Evolutionary conservation across 1,140 invertebrate species (phyloP), one percentile per base, ranked within the genome.

Genomic region (Drosophila trapezifrons): DNA sequence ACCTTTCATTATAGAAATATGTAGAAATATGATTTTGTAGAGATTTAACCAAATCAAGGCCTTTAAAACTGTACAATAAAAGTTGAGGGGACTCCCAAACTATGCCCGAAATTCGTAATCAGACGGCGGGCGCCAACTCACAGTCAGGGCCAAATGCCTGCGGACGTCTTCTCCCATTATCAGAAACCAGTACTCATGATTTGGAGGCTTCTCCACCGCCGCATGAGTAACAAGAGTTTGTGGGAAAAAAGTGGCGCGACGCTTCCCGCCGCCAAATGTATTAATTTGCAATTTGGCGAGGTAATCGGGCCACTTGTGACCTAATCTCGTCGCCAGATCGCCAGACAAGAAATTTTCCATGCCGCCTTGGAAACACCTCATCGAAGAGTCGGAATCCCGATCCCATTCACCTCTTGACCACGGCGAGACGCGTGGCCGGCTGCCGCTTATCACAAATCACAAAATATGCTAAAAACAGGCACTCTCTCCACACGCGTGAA

Each of bases 401-500:
- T 63, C 22, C 69, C 62, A 45, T 58, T 74, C 32, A 79, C 56
- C 64, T 66, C 27, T 52, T 52, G 63, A 46, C 71, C 77, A 71
- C 73, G 49, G 46, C 59, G 67, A 73, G 79, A 82, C 76, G 83
- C 83, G 83, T 86, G 83, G 71, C 78, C 49, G 54, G 58, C 64
- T 43, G 17, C 18, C 43, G 12, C 78, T 86, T 86, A 86, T 86
- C 83, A 83, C 8, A 73, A 87, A 87, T 86, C 70, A 73, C 69
- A 76, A 82, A 69, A 59, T 73, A 59, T 32, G n/a, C 76, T 46
- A 60, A 58, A 70, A 67, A 69, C 49, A 37, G 38, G 32, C 47
- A 27, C 62, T 65, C 37, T 43, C 62, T 38, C 32, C 18, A 20
- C 49, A 38, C 67, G 35, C 32, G 49, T 38, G 25, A 47, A 10